Conservation (phyloP, 30 jellyfish, hydroid and myxozoan genomes). For the Turritopsis rubra region DNA sequence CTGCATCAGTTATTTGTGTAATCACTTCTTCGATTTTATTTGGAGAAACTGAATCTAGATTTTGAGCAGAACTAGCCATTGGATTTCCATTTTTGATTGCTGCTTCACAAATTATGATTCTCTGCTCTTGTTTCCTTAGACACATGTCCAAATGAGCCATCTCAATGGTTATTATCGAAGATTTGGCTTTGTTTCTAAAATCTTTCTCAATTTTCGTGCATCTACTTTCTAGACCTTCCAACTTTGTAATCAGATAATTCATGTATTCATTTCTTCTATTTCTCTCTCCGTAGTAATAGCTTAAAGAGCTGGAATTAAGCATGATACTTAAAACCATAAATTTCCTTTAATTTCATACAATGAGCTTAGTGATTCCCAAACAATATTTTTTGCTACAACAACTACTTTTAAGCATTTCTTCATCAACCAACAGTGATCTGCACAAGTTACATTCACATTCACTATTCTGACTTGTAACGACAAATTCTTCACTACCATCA, state of each 20-base stretch:
- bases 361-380: background rate
- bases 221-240: background rate
- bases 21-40: background rate
- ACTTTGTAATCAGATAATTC: background rate
- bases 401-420: background rate
- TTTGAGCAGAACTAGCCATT: background rate
- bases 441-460: background rate
- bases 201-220: background rate
- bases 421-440: background rate
- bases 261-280: background rate
- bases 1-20: slow-evolving; percentile 3
- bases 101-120: background rate
- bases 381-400: background rate
- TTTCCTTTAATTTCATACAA: background rate
- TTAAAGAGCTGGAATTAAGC: background rate
- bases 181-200: background rate
- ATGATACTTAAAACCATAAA: background rate
- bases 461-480: background rate
- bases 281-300: background rate
- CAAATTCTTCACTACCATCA: background rate
- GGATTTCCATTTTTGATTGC: background rate
- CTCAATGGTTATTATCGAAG: background rate
- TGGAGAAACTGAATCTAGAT: background rate
- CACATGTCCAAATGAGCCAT: background rate
- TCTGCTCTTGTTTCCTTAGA: background rate